Evolutionary conservation across 2,113 vertebrate genomes (phyloP), one percentile per base, ranked within the genome.

Genomic region (Microcebus jonahi): DNA sequence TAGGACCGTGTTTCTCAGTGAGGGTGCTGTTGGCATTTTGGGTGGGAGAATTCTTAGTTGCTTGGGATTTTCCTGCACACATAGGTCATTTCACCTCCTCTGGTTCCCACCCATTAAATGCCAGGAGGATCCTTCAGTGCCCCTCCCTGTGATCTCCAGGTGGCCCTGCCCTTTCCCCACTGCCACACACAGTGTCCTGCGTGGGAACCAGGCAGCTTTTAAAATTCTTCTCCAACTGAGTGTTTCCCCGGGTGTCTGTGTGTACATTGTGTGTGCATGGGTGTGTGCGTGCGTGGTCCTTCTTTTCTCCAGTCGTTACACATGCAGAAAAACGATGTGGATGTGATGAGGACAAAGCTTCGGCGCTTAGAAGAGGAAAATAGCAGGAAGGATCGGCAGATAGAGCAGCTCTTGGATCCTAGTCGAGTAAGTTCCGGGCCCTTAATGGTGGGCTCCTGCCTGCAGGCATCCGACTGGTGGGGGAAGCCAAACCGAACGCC

Each of bases 331-430:
- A 98, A 97, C 9, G 99, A 99, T 31, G 98, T 98, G 34, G 98
- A 99, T 73, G 95, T 99, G 79, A 98, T 99, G 99, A 99, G 99
- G 97, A 99, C 99, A 0, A 99, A 99, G 96, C 98, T 99, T 0
- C 99, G 99, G 36, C 99, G 99, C 53, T 97, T 99, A 39, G 99
- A 99, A 85, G 99, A 99, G 92, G 99, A 99, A 8, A 99, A 99
- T 14, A 98, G 31, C 23, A 99, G 99, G 76, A 99, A 99, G 98
- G 99, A 99, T 95, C 99, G 98, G 91, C 99, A 99, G 96, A 99
- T 99, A 36, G 99, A 99, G 23, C 99, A 99, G 68, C 98, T 99
- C 15, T 89, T 99, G 98, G 99, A 99, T 91, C 98, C 98, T 70
- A 98, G 98, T 65, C 99, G 98, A 95, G 99, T 99, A 57, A 95